phyloP scores from a whole-genome alignment of 2,113 vertebrate species.

The Peromyscus californicus region DNA sequence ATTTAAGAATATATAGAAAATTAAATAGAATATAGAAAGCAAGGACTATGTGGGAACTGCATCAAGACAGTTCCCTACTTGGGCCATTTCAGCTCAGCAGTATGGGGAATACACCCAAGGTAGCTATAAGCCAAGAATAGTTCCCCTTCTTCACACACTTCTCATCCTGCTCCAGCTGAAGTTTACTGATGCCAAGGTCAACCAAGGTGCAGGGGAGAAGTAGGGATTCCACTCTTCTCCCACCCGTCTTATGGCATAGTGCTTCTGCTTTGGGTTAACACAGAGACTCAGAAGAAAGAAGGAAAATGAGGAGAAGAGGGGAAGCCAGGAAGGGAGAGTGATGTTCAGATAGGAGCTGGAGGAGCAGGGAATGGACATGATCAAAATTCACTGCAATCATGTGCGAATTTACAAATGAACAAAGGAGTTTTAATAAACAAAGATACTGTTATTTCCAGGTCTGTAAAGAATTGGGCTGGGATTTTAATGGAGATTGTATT shows the following conservation, averaged over 20 bases:
- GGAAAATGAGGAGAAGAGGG: background rate
- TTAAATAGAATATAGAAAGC: background rate
- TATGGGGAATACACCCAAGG: background rate
- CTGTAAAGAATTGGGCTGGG: too few species aligned
- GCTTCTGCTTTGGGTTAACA: background rate
- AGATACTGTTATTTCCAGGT: too few species aligned
- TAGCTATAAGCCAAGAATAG: background rate
- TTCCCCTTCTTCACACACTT: background rate
- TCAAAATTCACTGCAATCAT: background rate
- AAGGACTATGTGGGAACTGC: background rate
- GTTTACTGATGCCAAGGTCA: background rate
- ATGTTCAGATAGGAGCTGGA: background rate
- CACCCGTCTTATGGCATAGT: background rate
- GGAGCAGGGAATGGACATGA: background rate
- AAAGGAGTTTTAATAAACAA: background rate
- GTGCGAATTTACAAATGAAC: background rate
- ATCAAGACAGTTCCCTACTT: background rate
- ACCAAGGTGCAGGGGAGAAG: background rate
- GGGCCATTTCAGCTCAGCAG: background rate
- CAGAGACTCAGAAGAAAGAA: background rate
- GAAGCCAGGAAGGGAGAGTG: background rate
- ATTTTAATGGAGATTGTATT: too few species aligned
- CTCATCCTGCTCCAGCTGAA: background rate
- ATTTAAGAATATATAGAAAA: conserved; percentile 6
- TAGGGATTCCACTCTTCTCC: background rate